Conservation (phyloP, 2,888 invertebrate species). For the Diarsia brunnea region DNA sequence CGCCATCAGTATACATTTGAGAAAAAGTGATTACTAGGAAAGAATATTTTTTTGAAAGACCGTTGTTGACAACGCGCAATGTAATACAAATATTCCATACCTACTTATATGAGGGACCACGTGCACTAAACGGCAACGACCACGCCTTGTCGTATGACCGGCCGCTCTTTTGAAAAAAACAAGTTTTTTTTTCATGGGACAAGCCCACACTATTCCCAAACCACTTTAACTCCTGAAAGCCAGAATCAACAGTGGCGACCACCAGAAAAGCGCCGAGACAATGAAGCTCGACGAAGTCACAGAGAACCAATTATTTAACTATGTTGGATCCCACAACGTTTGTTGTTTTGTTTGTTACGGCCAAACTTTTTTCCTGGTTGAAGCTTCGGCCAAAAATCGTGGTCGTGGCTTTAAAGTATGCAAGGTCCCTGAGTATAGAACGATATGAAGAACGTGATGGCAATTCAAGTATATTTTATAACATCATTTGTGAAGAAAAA, state of each 20-base stretch:
- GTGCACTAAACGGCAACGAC: not conserved
- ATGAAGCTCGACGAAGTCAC: no score
- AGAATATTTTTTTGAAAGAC: not conserved
- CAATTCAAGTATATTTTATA: not conserved
- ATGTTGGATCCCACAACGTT: no score
- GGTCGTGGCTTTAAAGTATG: not conserved
- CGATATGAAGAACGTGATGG: not conserved
- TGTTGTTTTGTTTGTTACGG: no score
- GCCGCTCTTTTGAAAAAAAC: not conserved
- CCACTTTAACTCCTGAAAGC: no score
- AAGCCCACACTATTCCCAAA: no score
- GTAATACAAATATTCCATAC: not conserved
- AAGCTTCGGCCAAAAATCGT: not conserved
- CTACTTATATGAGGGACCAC: not conserved
- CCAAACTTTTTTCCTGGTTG: not conserved
- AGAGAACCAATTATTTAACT: no score
- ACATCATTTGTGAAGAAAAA: not conserved
- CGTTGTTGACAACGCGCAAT: not conserved
- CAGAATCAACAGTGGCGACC: no score
- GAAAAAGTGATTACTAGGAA: not conserved
- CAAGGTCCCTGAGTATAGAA: not conserved
- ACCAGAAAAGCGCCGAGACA: no score
- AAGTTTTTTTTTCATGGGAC: no score
- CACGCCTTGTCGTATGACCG: not conserved
- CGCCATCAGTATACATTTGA: not conserved